A percentile compares a stretch with the other conserved stretches of the same genome.
These are phyloP conservation scores for Girardinus metallicus DNA, from an alignment of 2,797 vertebrate genomes.

Conservation along the genomic window DNA sequence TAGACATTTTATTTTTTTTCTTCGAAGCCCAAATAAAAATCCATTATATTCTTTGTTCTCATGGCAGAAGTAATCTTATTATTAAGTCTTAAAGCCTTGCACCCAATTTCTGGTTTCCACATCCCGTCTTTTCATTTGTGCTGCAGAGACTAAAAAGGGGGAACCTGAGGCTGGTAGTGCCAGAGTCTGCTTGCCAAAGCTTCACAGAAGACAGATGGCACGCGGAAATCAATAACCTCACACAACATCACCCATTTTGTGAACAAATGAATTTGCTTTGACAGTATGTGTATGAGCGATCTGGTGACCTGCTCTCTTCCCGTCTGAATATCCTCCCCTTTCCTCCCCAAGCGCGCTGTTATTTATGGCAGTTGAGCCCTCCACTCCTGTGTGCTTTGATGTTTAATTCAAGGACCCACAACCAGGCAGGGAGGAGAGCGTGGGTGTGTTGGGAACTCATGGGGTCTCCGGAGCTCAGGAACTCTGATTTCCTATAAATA, in stretches of 20 bases:
- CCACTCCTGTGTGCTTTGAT: constrained; percentile 80
- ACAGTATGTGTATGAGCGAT: constrained; percentile 79
- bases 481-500: constrained; percentile 77
- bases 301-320: constrained; percentile 79
- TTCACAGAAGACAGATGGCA: constrained; percentile 77
- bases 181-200: constrained; percentile 71
- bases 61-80: constrained; percentile 34
- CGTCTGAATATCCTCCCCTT: constrained; percentile 78
- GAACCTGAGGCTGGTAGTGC: constrained; percentile 68
- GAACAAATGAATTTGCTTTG: constrained; percentile 83
- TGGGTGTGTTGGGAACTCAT: constrained; percentile 78
- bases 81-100: constrained; percentile 46
- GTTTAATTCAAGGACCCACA: constrained; percentile 83
- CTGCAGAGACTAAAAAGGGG: constrained; percentile 47
- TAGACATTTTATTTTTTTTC: background rate
- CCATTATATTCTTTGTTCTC: constrained; percentile 11
- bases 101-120: constrained; percentile 49
- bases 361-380: constrained; percentile 79
- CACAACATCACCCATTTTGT: constrained; percentile 80
- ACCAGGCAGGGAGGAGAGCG: constrained; percentile 76
- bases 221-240: constrained; percentile 79
- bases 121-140: constrained; percentile 60
- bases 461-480: constrained; percentile 67
- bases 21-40: background rate
- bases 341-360: constrained; percentile 70